Evolutionary conservation across 2,888 invertebrate species (phyloP).

Genomic region (Lithodes maja): DNA sequence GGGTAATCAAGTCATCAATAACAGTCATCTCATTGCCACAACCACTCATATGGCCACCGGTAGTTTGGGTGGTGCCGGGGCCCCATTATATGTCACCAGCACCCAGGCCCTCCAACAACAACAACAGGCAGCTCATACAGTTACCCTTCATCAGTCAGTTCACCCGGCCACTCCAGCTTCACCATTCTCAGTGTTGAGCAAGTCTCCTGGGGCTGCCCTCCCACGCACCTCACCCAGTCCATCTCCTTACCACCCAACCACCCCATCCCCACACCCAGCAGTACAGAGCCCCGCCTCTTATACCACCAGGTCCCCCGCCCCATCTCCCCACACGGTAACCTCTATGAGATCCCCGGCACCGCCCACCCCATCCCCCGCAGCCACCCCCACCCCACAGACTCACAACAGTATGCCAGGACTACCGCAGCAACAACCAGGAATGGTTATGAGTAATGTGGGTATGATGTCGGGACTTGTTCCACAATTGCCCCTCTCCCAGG

Average conservation of each 20-base stretch:
- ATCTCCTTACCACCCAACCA: constrained; percentile 60
- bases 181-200: constrained; percentile 58
- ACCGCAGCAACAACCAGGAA: constrained; percentile 40
- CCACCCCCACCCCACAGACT: constrained; percentile 60
- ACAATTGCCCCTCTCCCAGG: constrained; percentile 56
- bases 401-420: constrained; percentile 35
- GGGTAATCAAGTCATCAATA: constrained; percentile 57
- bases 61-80: constrained; percentile 40
- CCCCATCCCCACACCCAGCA: constrained; percentile 63
- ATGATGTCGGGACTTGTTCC: constrained; percentile 66
- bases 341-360: constrained; percentile 63
- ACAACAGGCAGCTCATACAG: constrained; percentile 45
- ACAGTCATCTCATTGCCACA: constrained; percentile 59
- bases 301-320: constrained; percentile 56
- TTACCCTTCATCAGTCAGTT: constrained; percentile 47
- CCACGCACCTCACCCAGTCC: constrained; percentile 68
- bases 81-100: constrained; percentile 59
- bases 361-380: constrained; percentile 65
- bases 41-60: constrained; percentile 60
- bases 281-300: constrained; percentile 60
- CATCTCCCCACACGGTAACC: constrained; percentile 55
- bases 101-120: constrained; percentile 48
- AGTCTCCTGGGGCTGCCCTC: constrained; percentile 58
- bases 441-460: constrained; percentile 64
- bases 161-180: constrained; percentile 59